phyloP scores from a whole-genome alignment of 92 coral and sea anemone species.

The Epizoanthus rinbou region DNA sequence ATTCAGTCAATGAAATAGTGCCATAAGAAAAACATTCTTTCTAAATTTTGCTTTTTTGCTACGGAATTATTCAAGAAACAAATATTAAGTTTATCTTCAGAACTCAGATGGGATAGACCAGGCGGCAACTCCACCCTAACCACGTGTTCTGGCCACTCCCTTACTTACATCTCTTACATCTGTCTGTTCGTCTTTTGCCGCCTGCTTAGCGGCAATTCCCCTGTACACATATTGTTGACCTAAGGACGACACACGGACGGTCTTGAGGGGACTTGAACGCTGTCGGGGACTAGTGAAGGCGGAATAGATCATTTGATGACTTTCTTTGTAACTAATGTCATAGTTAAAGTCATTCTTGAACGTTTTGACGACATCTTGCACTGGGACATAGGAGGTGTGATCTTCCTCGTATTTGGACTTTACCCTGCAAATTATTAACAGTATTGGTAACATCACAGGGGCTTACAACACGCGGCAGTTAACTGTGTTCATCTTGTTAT shows the following conservation, averaged over 20 bases:
- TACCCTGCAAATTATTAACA: constrained; percentile 60
- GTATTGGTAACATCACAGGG: not conserved
- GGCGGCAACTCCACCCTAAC: too few species aligned
- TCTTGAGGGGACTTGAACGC: constrained; percentile 76
- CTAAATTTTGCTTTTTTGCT: too few species aligned
- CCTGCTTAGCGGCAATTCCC: constrained; percentile 75
- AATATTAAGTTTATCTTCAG: not conserved
- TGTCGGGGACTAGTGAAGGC: constrained; percentile 81
- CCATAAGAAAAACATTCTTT: too few species aligned
- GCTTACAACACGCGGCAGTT: not conserved
- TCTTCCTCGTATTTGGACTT: constrained; percentile 75
- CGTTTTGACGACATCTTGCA: constrained; percentile 84
- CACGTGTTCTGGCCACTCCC: too few species aligned
- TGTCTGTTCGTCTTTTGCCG: constrained; percentile 27
- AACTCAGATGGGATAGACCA: too few species aligned
- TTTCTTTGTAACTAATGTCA: constrained; percentile 90
- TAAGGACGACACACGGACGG: constrained; percentile 77
- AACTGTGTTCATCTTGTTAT: too few species aligned
- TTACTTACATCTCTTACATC: constrained; percentile 50
- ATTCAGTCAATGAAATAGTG: too few species aligned
- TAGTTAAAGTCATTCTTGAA: constrained; percentile 71
- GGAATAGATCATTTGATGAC: constrained; percentile 88
- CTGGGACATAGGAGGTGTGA: constrained; percentile 78
- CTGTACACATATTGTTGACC: constrained; percentile 88
- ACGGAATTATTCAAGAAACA: too few species aligned